Percentiles rank a stretch among this genome's conserved stretches.
Conservation (phyloP, 2,797 vertebrate species). For the Xerus rutilus region DNA sequence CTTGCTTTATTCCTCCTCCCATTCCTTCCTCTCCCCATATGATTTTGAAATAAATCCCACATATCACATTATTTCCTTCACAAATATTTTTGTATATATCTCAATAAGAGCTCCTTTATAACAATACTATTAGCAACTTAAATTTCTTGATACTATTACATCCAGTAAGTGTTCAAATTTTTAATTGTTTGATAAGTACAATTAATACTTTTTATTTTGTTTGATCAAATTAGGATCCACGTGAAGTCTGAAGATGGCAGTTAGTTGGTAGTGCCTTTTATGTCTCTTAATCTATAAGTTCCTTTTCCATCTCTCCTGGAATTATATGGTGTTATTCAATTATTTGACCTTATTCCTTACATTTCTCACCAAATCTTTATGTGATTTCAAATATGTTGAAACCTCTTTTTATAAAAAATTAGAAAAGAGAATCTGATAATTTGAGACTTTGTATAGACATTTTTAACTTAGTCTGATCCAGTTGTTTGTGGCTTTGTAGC, state of each 20-base stretch:
- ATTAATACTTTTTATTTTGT: not conserved
- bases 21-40: not conserved
- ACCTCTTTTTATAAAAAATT: slow-evolving; percentile 8
- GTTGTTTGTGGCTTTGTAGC: not conserved
- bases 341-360: not conserved
- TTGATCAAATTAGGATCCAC: not conserved
- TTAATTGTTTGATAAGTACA: not conserved
- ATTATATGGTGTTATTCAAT: not conserved
- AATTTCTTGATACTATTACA: not conserved
- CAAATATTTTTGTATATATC: not conserved
- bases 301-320: not conserved
- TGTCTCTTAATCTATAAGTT: not conserved
- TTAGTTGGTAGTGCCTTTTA: not conserved
- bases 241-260: not conserved
- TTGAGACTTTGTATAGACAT: not conserved
- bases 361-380: not conserved
- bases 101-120: not conserved
- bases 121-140: not conserved
- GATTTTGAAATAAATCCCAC: slow-evolving; percentile 46
- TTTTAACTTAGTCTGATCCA: not conserved
- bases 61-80: not conserved
- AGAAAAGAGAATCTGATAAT: not conserved
- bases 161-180: slow-evolving; percentile 12
- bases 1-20: not conserved
- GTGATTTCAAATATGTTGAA: slow-evolving; percentile 19